Evolutionary conservation across 2,113 vertebrate genomes (phyloP).

Genomic region (Gasterosteus nipponicus): DNA sequence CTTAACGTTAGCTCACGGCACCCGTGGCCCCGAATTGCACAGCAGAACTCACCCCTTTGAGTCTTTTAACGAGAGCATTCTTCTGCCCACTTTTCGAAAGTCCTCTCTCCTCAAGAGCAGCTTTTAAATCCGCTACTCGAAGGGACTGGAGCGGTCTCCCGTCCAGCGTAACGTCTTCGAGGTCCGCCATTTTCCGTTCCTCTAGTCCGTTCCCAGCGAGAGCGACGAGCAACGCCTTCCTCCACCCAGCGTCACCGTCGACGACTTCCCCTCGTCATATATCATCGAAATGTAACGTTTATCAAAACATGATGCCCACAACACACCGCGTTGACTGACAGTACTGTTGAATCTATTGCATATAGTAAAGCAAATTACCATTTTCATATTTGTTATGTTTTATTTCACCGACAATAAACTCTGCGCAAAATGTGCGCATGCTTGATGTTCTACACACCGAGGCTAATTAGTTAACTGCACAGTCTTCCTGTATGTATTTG

Average conservation of each 20-base stretch:
- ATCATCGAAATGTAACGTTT: conserved; percentile 2
- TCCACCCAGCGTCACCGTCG: conserved; percentile 42
- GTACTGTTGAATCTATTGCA: fast-evolving
- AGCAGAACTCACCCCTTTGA: conserved; percentile 88
- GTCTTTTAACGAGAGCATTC: conserved; percentile 90
- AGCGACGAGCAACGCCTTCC: conserved; percentile 78
- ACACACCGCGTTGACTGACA: fast-evolving
- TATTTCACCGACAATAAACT: neutral
- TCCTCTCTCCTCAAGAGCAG: conserved; percentile 89
- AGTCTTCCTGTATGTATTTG: conserved; percentile 47
- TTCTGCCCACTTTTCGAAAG: conserved; percentile 93
- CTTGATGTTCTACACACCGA: conserved; percentile 12
- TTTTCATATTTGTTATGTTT: neutral
- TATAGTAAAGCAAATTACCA: fast-evolving
- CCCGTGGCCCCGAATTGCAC: neutral
- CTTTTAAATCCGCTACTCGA: conserved; percentile 91
- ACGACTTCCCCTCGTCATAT: conserved; percentile 51
- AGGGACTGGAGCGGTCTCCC: conserved; percentile 93
- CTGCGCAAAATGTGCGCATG: conserved; percentile 60
- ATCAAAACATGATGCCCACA: fast-evolving
- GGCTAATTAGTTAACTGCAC: neutral
- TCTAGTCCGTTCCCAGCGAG: conserved; percentile 75
- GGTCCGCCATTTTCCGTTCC: conserved; percentile 93
- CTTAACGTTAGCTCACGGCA: conserved; percentile 49
- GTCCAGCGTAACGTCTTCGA: conserved; percentile 96